phyloP scores from a whole-genome alignment of 2,797 vertebrate genomes.

The Apodemus agrarius region DNA sequence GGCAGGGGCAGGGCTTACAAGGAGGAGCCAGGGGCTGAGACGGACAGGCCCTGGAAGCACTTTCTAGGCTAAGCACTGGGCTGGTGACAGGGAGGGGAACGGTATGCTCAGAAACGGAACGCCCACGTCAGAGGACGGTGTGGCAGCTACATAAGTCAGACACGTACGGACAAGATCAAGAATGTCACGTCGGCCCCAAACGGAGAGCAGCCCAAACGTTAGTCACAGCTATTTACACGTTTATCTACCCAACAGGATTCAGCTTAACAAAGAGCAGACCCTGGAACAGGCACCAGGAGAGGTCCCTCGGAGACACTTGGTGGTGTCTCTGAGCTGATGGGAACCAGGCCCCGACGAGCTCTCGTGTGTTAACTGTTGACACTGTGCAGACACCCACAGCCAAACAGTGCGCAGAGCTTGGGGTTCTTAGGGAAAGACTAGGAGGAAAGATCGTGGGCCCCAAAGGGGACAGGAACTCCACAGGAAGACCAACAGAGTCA shows the following conservation, averaged over 20 bases:
- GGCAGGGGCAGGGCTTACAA: neutral
- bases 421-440: neutral
- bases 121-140: neutral
- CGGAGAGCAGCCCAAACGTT: neutral
- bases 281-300: accelerated
- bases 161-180: neutral
- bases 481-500: neutral
- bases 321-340: neutral
- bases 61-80: neutral
- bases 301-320: accelerated
- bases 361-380: neutral
- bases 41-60: neutral
- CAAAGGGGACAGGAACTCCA: neutral
- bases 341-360: neutral
- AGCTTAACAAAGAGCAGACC: neutral
- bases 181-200: neutral
- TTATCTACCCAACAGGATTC: neutral
- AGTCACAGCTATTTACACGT: accelerated
- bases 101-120: neutral
- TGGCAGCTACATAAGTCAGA: neutral
- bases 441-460: neutral
- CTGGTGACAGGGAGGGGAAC: neutral
- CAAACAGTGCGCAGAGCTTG: neutral
- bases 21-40: neutral
- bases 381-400: neutral